Conservation (phyloP, 2,888 invertebrate species). For the Resseliella maxima region DNA sequence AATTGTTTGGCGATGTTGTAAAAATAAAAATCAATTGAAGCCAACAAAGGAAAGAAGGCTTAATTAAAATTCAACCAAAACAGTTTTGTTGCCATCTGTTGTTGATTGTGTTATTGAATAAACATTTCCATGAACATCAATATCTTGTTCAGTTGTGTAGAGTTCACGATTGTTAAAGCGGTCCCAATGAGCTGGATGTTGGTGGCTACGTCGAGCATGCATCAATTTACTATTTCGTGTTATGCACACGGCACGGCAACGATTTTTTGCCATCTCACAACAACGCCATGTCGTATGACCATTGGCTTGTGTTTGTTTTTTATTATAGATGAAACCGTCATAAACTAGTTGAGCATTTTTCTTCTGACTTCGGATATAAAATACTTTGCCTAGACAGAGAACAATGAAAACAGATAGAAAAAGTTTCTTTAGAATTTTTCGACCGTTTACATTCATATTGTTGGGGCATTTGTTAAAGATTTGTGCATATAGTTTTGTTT, state of each 20-base stretch:
- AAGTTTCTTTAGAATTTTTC: conserved; percentile 3
- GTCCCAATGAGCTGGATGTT: conserved; percentile 64
- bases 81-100: neutral
- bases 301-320: conserved; percentile 68
- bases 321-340: conserved; percentile 67
- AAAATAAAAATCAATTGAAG: too few relatives aligned
- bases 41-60: too few relatives aligned
- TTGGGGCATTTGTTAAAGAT: too few relatives aligned
- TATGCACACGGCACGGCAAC: conserved; percentile 67
- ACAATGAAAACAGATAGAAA: conserved; percentile 1
- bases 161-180: conserved; percentile 66
- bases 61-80: neutral
- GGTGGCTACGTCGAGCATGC: conserved; percentile 65
- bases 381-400: conserved; percentile 61
- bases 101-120: conserved; percentile 2
- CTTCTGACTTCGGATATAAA: conserved; percentile 68
- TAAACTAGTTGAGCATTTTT: conserved; percentile 68
- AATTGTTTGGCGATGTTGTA: too few relatives aligned
- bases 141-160: conserved; percentile 65
- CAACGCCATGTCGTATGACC: conserved; percentile 68
- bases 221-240: conserved; percentile 65
- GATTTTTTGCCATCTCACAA: conserved; percentile 66
- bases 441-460: too few relatives aligned
- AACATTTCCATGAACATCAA: neutral
- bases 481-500: too few relatives aligned